Percentiles rank a stretch among this genome's conserved stretches.
These are phyloP conservation scores for Leptinotarsa tumamoca DNA, from an alignment of 2,888 invertebrate species.

Conservation along the genomic window DNA sequence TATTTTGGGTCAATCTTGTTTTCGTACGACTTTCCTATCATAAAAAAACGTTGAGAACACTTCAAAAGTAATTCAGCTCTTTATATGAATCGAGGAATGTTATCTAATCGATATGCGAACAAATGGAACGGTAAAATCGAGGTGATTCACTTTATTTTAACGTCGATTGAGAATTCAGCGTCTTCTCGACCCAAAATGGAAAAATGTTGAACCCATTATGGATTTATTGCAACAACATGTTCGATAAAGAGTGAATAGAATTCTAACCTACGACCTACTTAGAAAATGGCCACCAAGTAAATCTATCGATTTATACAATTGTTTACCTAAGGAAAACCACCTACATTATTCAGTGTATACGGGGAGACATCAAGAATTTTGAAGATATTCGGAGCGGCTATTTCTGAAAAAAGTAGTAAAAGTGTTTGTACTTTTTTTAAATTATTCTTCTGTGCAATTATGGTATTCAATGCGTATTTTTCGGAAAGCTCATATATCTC, in stretches of 20 bases:
- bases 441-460: no score
- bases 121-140: not conserved
- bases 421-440: no score
- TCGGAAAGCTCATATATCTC: no score
- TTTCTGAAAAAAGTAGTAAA: no score
- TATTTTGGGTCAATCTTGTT: not conserved
- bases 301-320: not conserved
- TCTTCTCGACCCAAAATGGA: not conserved
- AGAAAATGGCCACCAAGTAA: not conserved
- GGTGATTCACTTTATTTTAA: slow-evolving; percentile 3
- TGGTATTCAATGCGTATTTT: no score
- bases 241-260: not conserved
- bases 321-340: not conserved
- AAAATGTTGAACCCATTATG: not conserved
- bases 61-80: not conserved
- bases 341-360: no score
- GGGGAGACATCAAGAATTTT: no score
- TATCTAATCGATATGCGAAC: not conserved
- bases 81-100: not conserved
- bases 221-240: slow-evolving; percentile 7
- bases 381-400: no score
- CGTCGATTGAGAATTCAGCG: not conserved
- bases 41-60: not conserved
- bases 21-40: not conserved
- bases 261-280: not conserved